phyloP scores from a whole-genome alignment of 2,797 vertebrate species.

The Argya squamiceps region DNA sequence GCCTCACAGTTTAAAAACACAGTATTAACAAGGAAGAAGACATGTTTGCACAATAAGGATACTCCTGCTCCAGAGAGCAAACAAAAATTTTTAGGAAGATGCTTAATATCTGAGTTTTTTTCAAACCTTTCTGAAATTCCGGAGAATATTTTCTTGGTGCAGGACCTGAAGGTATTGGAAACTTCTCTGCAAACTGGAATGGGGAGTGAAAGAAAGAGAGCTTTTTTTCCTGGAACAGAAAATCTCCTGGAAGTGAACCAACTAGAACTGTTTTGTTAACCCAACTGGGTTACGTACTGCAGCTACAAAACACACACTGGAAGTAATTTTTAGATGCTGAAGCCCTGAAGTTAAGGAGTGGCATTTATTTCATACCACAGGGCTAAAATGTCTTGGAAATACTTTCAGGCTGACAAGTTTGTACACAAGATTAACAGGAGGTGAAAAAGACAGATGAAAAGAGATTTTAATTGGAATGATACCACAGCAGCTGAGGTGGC shows the following conservation, averaged over 20 bases:
- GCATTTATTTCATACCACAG: neutral
- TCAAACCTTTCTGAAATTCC: neutral
- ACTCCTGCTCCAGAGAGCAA: neutral
- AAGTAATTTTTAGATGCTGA: neutral
- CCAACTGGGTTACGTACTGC: neutral
- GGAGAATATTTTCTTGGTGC: neutral
- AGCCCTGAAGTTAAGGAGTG: constrained; percentile 8
- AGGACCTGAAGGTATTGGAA: constrained; percentile 5
- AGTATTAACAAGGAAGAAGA: neutral
- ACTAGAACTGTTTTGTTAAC: constrained; percentile 30
- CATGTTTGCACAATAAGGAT: neutral
- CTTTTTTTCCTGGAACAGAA: constrained; percentile 1
- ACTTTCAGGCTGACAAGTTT: neutral
- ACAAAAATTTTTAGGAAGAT: neutral
- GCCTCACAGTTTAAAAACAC: neutral
- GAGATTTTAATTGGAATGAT: neutral
- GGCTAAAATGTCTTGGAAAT: neutral
- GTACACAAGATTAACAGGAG: neutral
- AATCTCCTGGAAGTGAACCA: constrained; percentile 40
- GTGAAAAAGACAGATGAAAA: neutral
- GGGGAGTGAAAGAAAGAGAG: neutral
- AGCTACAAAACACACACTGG: neutral
- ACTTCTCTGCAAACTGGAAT: neutral
- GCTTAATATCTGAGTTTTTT: neutral
- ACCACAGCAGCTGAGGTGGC: neutral